Base-by-base conservation (phyloP, 1,140 invertebrate genomes). In the Megalonaias nervosa region DNA sequence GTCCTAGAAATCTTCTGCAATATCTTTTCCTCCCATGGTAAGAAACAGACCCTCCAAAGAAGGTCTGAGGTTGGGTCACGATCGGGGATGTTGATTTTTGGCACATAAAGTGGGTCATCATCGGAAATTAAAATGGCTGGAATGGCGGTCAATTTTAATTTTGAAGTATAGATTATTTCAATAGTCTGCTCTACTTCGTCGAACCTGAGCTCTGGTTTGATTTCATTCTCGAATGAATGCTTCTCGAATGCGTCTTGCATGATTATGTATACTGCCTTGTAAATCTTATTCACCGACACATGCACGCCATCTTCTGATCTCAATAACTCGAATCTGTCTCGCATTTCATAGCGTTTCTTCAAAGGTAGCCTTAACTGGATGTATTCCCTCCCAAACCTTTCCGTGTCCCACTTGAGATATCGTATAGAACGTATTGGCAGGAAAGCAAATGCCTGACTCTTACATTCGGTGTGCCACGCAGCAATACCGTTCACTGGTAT, bases 1-100 rank as follows among this genome's bases (percentile, higher is more conserved):
- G 84, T 85, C 31, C 65, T 71, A 38, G 81, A 76, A 21, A 87
- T 80, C n/a, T 82, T 83, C 19, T 64, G 66, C 14, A 87, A 72
- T 26, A 87, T 84, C 2, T 80, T 78, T 66, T 82, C 76, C 26
- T 87, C 86, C 58, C 79, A 75, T n/a, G 61, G 61, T 16, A 71
- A 58, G 67, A 61, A 85, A 64, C 84, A 84, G 1, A 82, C 77
- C 31, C 83, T 64, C 79, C 83, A 87, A 15, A 75, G 57, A 26
- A 82, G 81, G 57, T 85, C 84, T 1, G 82, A 84, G 21, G 58
- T 71, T 0, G 79, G 77, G 66, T 85, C 74, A n/a, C 75, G 48
- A 62, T 85, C 85, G 13, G 72, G 67, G 21, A 79, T 66, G 65
- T 82, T 81, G 21, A 82, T 79, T 62, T 80, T 80, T 60, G 75